A percentile compares a stretch with the other conserved stretches of the same genome.
These are phyloP conservation scores for Pseudopipra pipra DNA, from an alignment of 2,113 vertebrate species.

Conservation along the genomic window DNA sequence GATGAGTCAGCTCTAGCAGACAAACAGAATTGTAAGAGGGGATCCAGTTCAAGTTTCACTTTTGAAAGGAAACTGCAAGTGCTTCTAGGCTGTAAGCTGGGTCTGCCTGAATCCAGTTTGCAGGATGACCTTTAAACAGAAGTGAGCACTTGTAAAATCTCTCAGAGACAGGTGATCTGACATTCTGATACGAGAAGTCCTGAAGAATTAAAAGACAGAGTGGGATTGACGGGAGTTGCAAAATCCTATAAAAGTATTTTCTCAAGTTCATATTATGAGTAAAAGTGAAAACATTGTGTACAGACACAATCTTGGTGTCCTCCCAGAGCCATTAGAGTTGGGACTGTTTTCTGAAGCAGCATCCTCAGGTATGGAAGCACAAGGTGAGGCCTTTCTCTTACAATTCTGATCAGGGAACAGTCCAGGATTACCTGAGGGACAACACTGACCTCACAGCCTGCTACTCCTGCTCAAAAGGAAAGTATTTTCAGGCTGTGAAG, in stretches of 20 bases:
- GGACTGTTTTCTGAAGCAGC: neutral
- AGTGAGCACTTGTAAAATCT: neutral
- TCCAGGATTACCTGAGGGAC: neutral
- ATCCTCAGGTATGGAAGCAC: neutral
- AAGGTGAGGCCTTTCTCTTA: neutral
- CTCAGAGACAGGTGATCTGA: neutral
- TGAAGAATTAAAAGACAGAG: neutral
- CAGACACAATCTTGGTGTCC: neutral
- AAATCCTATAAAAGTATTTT: neutral
- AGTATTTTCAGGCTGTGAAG: neutral
- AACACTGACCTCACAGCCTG: neutral
- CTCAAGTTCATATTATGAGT: neutral
- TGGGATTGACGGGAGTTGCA: neutral
- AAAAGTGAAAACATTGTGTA: neutral
- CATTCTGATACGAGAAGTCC: neutral
- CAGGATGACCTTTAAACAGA: neutral
- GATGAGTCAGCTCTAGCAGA: neutral
- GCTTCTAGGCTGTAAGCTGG: neutral
- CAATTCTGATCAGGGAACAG: neutral
- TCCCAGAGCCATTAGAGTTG: neutral
- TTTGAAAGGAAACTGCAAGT: neutral
- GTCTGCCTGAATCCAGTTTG: neutral
- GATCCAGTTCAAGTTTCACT: neutral
- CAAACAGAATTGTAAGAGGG: neutral
- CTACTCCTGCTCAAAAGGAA: neutral